Conservation (phyloP, 2,797 vertebrate genomes). For the Phaenicophaeus curvirostris region DNA sequence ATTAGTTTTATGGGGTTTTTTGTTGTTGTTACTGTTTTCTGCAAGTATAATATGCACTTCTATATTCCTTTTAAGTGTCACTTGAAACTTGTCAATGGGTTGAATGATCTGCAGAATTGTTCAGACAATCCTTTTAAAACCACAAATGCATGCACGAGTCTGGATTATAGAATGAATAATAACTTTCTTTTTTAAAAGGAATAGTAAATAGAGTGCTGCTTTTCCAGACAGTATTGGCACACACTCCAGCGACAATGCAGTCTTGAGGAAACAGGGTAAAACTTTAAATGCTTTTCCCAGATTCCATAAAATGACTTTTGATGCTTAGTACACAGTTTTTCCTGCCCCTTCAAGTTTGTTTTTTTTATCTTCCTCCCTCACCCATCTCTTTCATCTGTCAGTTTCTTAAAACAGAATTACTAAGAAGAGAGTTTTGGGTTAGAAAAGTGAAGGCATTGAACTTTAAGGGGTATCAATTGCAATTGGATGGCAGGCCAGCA, state of each 20-base stretch:
- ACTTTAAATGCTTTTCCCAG: background rate
- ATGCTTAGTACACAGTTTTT: background rate
- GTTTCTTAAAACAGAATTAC: constrained; percentile 10
- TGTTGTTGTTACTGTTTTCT: background rate
- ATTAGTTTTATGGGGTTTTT: background rate
- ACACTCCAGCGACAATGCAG: background rate
- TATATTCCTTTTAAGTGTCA: background rate
- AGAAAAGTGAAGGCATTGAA: constrained; percentile 8
- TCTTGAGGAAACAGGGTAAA: background rate
- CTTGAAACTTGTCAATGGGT: background rate
- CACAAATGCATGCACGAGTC: background rate
- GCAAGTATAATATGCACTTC: background rate
- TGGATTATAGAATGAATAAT: background rate
- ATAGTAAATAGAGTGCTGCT: background rate
- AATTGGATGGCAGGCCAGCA: background rate
- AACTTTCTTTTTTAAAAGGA: background rate
- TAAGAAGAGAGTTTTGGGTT: background rate
- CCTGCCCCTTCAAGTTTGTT: accelerated
- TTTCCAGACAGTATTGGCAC: background rate
- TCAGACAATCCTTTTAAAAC: background rate
- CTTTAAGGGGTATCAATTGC: background rate
- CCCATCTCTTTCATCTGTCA: background rate
- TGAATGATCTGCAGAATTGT: background rate
- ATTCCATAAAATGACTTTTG: background rate
- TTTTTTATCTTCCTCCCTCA: too few relatives aligned